These are phyloP conservation scores for Pomatostomus ruficeps DNA, from an alignment of 2,113 vertebrate genomes.

Conservation along the genomic window DNA sequence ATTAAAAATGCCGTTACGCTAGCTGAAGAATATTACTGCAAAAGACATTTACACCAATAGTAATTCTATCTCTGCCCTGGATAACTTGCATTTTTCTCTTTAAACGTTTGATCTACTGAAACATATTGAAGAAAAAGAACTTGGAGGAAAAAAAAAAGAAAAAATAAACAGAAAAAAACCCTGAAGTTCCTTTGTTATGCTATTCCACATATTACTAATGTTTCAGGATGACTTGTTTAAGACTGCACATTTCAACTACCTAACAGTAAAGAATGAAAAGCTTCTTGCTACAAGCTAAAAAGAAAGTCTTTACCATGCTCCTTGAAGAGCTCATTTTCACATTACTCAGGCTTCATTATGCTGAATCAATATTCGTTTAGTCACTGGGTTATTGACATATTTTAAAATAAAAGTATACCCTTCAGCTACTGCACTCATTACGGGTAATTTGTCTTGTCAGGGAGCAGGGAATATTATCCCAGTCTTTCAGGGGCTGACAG, in stretches of 20 bases:
- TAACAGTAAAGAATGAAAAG: conserved; percentile 67
- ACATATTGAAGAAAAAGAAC: background rate
- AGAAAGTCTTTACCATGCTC: conserved; percentile 73
- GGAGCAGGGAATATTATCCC: conserved; percentile 87
- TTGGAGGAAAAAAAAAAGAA: rapidly evolving
- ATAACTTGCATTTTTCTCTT: conserved; percentile 3
- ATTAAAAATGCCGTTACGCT: conserved; percentile 20
- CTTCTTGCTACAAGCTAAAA: conserved; percentile 74
- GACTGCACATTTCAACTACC: conserved; percentile 50
- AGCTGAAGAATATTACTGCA: conserved; percentile 16
- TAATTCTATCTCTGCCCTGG: background rate
- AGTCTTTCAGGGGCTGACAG: conserved; percentile 85
- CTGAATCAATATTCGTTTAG: conserved; percentile 98
- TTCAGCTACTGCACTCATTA: conserved; percentile 92
- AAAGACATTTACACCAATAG: background rate
- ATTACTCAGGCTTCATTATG: conserved; percentile 95
- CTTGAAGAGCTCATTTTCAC: conserved; percentile 89
- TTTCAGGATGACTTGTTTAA: conserved; percentile 57
- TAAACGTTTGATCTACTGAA: background rate
- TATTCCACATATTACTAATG: background rate
- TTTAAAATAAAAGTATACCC: conserved; percentile 96
- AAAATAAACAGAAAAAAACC: rapidly evolving
- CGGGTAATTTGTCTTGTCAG: conserved; percentile 95
- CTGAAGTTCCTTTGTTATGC: background rate
- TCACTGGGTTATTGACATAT: conserved; percentile 95